Evolutionary conservation across 2,888 invertebrate genomes (phyloP), one percentile per base, ranked within the genome.

Genomic region (Seira ritae): DNA sequence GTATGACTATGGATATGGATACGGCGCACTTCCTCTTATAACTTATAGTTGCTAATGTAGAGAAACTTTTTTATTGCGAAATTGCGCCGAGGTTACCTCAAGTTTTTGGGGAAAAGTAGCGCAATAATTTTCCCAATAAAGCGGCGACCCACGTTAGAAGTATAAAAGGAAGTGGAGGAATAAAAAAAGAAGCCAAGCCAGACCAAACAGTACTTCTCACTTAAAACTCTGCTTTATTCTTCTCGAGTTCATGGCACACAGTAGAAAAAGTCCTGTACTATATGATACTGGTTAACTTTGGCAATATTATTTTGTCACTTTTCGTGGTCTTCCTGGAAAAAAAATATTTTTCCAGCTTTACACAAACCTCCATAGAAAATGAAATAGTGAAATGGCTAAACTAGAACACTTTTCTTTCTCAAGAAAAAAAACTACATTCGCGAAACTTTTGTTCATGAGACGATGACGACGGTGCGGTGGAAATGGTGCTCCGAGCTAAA

Each of bases 221-320:
- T 71, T 46, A 46, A 71, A 55, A 8, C 4, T 10, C 10, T 60
- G n/a, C 60, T 60, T n/a, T 60, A n/a, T 4, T n/a, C 60, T 3
- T 60, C 12, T 42, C 6, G 12, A 42, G 42, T n/a, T 42, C 6
- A 42, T 42, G 42, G 42, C 42, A 42, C 42, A 8, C 42, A 42
- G 42, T 42, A 42, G 42, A 42, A 42, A 42, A 42, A 42, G n/a
- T n/a, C 42, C 42, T 42, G 42, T 42, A 42, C 4, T 42, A 42
- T n/a, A 6, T 6, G 60, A 60, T 67, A 68, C 22, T 23, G 75
- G 68, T 75, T 31, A 80, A 80, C 80, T 80, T 80, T 75, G 66
- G 75, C 80, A 74, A 81, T 81, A 75, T 81, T 81, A 81, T 75
- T 81, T 81, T 81, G 81, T 81, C 75, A 81, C 81, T 70, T 81